Conservation (phyloP, 2,888 invertebrate species). For the Callosobruchus maculatus region DNA sequence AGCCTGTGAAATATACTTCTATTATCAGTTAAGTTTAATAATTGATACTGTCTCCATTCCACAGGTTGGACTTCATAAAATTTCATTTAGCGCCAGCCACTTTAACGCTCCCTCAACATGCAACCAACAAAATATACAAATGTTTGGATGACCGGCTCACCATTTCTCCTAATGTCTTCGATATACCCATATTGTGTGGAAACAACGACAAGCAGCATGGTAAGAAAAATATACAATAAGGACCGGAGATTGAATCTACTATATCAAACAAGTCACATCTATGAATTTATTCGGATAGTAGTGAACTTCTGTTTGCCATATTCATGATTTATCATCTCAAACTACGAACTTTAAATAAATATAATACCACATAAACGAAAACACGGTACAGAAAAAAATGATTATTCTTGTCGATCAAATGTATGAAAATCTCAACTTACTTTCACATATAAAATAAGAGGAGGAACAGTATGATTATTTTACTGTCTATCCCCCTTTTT, state of each 20-base stretch:
- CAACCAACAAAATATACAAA: conserved; percentile 22
- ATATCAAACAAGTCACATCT: too few species aligned
- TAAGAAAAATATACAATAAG: conserved; percentile 36
- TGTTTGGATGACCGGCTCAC: conserved; percentile 56
- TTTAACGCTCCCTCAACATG: conserved; percentile 44
- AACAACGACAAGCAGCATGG: conserved; percentile 62
- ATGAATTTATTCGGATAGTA: too few species aligned
- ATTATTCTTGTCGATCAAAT: too few species aligned
- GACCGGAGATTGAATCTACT: not conserved
- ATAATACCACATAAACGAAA: too few species aligned
- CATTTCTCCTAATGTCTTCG: conserved; percentile 53
- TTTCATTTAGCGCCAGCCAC: conserved; percentile 49
- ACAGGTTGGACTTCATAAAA: conserved; percentile 55
- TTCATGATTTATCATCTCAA: too few species aligned
- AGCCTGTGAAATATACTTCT: too few species aligned
- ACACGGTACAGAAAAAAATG: too few species aligned
- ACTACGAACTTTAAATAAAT: too few species aligned
- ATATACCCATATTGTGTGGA: conserved; percentile 58
- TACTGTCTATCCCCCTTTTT: not conserved
- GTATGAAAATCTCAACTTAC: too few species aligned
- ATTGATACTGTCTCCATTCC: conserved; percentile 10
- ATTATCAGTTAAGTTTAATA: not conserved
- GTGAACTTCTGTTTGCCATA: too few species aligned
- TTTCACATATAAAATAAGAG: too few species aligned
- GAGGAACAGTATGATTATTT: too few species aligned